Base-by-base conservation (phyloP, 2,797 vertebrate genomes). In the Heterohyrax brucei region DNA sequence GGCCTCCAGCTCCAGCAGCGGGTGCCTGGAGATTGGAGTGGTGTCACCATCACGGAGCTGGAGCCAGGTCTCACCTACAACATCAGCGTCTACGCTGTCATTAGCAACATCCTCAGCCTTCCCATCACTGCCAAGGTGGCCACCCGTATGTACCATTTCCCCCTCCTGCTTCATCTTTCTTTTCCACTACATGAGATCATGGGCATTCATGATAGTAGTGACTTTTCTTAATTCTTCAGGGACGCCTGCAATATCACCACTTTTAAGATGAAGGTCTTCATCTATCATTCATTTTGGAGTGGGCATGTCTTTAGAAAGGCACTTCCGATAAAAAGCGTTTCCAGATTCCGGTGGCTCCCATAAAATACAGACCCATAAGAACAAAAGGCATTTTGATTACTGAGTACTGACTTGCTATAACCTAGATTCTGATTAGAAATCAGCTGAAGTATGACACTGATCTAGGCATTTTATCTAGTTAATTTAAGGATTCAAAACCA, bases 21-120 rank as follows among this genome's bases (percentile, higher is more conserved):
- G 78, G 98, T 99, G 79, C 99, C 99, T 0, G 99, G 99, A 88
- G 99, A 99, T 94, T 98, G 98, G 97, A 99, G 99, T 96, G 98
- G 98, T 90, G 99, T 99, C 98, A 99, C 98, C 97, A 99, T 99
- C 98, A 98, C 95, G 0, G 99, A 99, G 61, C 98, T 99, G 97
- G 99, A 99, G 95, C 99, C 99, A 0, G 99, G 99, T 24, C 94
- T 99, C 85, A 99, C 99, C 97, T 99, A 99, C 98, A 99, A 99
- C 97, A 98, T 99, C 98, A 99, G 99, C 30, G 95, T 99, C 98
- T 99, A 99, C 0, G 98, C 99, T 0, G 99, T 99, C 97, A 99
- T 99, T 95, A 99, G 99, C 92, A 99, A 99, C 7, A 98, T 98
- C 95, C 99, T 99, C 98, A 99, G 99, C 88, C 97, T 98, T 73